Evolutionary conservation across 2,113 vertebrate species (phyloP), one percentile per base, ranked within the genome.

Genomic region (Garra rufa): DNA sequence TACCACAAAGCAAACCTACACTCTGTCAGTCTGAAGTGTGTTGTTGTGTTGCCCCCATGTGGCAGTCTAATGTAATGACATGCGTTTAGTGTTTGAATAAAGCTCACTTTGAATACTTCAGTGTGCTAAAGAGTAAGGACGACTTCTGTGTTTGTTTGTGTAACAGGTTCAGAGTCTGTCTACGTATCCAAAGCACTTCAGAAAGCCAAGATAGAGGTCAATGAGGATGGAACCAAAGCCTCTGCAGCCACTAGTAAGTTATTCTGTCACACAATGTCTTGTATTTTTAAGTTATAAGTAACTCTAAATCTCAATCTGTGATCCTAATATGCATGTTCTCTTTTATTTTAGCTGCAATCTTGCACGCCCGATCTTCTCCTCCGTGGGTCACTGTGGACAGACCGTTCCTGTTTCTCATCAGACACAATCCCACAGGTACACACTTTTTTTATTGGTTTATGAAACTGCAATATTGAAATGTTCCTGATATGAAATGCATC

Each of bases 181-280:
- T 85, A 95, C 75, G 94, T 99, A 26, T 98, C 97, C 80, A 94
- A 94, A 34, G 93, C 97, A 2, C 91, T 99, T 9, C 97, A 99
- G 89, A 99, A 98, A 93, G 95, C 96, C 87, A 99, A 99, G 93
- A 95, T 99, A 6, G 96, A 97, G 91, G 96, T 99, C 81, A 97
- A 96, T 69, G 98, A 99, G 92, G 96, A 98, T 48, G 97, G 98
- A 88, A 98, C 98, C 34, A 98, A 97, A 96, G 98, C 97, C 89
- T 93, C 97, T 81, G 97, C 96, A 89, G 95, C 94, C 82, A 99
- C 97, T 67, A 92, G 98, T 99, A 93, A 95, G 96, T 73, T 24
- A 26, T 15, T 87, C 55, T 85, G 0, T 59, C 4, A 52, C 0
- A 38, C 4, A 19, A 55, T 34, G 0, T 55, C 17, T 6, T 55